Conservation (phyloP, 2,113 vertebrate genomes). For the Pelobates fuscus region DNA sequence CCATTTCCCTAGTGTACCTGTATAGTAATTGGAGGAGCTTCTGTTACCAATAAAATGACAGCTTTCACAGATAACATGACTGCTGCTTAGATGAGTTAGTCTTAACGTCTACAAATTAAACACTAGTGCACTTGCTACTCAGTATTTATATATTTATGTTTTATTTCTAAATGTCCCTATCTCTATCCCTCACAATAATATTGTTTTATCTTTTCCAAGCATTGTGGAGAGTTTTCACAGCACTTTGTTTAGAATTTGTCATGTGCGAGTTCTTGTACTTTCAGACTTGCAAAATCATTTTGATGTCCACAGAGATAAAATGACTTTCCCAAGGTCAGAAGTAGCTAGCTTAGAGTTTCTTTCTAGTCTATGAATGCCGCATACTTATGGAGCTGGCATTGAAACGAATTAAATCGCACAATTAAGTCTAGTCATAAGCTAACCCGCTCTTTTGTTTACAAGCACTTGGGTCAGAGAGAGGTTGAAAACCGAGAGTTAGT, state of each 20-base stretch:
- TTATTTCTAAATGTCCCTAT: conserved; percentile 56
- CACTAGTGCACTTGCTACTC: conserved; percentile 59
- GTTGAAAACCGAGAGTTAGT: too few relatives aligned
- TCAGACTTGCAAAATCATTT: neutral
- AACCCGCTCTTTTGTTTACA: too few relatives aligned
- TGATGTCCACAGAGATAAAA: neutral
- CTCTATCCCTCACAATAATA: conserved; percentile 9
- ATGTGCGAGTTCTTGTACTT: conserved; percentile 5
- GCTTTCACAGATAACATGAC: conserved; percentile 73
- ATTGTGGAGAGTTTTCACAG: neutral
- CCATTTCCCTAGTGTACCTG: conserved; percentile 70
- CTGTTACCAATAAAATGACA: conserved; percentile 80
- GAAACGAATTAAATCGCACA: too few relatives aligned
- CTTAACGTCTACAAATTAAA: conserved; percentile 76
- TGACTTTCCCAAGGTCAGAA: neutral
- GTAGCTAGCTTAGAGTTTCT: neutral
- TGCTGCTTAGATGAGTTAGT: conserved; percentile 73
- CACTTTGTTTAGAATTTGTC: neutral
- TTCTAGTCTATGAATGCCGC: too few relatives aligned
- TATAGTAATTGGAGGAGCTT: conserved; percentile 74
- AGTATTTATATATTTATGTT: conserved; percentile 58
- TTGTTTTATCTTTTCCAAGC: neutral
- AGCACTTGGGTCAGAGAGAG: too few relatives aligned
- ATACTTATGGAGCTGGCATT: too few relatives aligned
- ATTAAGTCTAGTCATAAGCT: too few relatives aligned